Conservation (phyloP, 2,888 invertebrate species). For the Tribolium freemani region DNA sequence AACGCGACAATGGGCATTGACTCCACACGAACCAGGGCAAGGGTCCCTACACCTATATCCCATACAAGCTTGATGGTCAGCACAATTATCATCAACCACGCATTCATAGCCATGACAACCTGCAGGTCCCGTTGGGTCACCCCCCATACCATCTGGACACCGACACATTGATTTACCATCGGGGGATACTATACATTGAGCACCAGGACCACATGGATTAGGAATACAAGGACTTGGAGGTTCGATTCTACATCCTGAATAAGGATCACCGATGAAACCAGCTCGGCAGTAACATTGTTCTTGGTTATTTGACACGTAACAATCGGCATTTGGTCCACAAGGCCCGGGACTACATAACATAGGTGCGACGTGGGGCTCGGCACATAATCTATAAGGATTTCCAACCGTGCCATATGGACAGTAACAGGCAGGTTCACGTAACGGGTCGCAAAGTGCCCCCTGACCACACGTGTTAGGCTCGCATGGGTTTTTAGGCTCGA, state of each 20-base stretch:
- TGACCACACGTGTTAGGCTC: conserved; percentile 86
- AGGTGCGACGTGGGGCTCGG: conserved; percentile 73
- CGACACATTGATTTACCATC: conserved; percentile 80
- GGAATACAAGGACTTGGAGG: conserved; percentile 81
- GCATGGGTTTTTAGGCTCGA: conserved; percentile 84
- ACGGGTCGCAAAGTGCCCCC: conserved; percentile 85
- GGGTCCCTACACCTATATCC: conserved; percentile 86
- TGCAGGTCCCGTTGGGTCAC: conserved; percentile 79
- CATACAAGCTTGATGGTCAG: conserved; percentile 80
- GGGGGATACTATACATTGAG: conserved; percentile 78
- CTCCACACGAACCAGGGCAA: conserved; percentile 85
- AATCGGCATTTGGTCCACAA: conserved; percentile 86
- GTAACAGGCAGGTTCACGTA: conserved; percentile 84
- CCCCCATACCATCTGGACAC: conserved; percentile 82
- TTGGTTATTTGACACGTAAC: conserved; percentile 84
- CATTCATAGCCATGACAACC: conserved; percentile 88
- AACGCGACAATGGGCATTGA: conserved; percentile 80
- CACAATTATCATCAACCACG: conserved; percentile 84
- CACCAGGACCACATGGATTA: conserved; percentile 86
- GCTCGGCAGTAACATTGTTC: conserved; percentile 88
- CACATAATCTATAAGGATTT: conserved; percentile 85
- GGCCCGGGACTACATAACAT: conserved; percentile 84
- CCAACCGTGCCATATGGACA: conserved; percentile 87
- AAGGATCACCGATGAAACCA: conserved; percentile 85
- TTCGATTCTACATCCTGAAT: conserved; percentile 80